Base-by-base conservation (phyloP, 2,888 invertebrate species). In the Unio pictorum region DNA sequence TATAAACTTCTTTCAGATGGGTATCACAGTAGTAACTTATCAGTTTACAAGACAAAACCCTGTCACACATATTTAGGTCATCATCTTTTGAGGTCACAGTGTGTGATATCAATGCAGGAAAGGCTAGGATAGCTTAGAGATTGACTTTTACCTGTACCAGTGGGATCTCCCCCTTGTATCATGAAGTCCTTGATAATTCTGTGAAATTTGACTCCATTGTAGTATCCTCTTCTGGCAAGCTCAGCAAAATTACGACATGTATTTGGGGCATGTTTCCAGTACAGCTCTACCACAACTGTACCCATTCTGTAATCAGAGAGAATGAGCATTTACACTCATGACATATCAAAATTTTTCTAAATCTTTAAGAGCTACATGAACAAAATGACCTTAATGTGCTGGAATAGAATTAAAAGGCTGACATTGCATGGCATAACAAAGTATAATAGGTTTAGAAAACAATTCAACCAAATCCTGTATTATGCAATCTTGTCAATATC, bases 181-280 rank as follows among this genome's bases (percentile, higher is more conserved):
- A 92, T 92, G 80, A 92, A 92, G 80, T 92, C 91, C 66, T 95
- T 92, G 74, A 99, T 98, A 59, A 99, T 95, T 83, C 99, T 92
- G 90, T 99, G 99, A 90, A 99, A 99, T 84, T 96, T 95, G 5
- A 97, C 96, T 77, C 95, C 95, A 90, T 98, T 97, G 89, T 98
- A 99, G 90, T 98, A 99, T 28, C 97, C 98, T 84, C 98, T 92
- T 72, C 97, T 92, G 0, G 95, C 93, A 45, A 99, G 91, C 90
- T 99, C 99, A 72, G 98, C 98, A 91, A 99, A 99, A 89, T 99
- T 99, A 86, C 96, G 92, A 83, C 99, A 99, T 0, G 99, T 98
- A 81, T 94, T 93, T n/a, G 99, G 99, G 0, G 99, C 95, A 89
- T 99, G 98, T 89, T 96, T 96, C 99, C 99, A 99, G 88, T 99